phyloP scores from a whole-genome alignment of 2,888 invertebrate species.

The Nymphalis polychloros region DNA sequence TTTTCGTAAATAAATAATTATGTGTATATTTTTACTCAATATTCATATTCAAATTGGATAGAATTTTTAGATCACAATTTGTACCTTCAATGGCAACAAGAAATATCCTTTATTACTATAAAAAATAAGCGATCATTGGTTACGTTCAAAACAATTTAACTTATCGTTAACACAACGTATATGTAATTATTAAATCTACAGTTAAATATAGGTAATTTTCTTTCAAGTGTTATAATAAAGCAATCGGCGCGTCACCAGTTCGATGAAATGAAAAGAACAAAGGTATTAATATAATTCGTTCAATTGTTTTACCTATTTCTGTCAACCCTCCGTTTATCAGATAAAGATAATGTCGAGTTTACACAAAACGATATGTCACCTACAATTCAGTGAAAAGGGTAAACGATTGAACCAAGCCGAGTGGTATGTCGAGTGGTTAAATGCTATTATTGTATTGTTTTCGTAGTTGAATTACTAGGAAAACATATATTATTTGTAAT shows the following conservation, averaged over 20 bases:
- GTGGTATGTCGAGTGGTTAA: conserved; percentile 28
- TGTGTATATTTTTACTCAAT: too few species aligned
- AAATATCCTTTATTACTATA: too few species aligned
- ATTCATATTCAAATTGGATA: too few species aligned
- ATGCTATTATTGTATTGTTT: not conserved
- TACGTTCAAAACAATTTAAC: too few species aligned
- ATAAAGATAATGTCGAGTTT: conserved; percentile 36
- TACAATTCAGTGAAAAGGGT: conserved; percentile 46
- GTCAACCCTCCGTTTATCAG: conserved; percentile 27
- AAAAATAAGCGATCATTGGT: too few species aligned
- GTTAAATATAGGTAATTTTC: conserved; percentile 1
- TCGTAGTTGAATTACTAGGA: not conserved
- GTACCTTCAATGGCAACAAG: too few species aligned
- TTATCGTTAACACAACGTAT: too few species aligned
- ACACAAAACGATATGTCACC: conserved; percentile 41
- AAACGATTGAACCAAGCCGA: conserved; percentile 39
- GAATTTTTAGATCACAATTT: too few species aligned
- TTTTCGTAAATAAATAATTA: not conserved
- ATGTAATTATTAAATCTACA: not conserved
- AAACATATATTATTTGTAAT: not conserved
- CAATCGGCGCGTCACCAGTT: conserved; percentile 1
- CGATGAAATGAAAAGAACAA: conserved; percentile 6
- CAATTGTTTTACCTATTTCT: conserved; percentile 30
- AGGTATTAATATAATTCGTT: conserved; percentile 16
- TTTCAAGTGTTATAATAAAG: conserved; percentile 14